These are phyloP conservation scores for Pavo muticus DNA, from an alignment of 2,113 vertebrate genomes.

Conservation along the genomic window DNA sequence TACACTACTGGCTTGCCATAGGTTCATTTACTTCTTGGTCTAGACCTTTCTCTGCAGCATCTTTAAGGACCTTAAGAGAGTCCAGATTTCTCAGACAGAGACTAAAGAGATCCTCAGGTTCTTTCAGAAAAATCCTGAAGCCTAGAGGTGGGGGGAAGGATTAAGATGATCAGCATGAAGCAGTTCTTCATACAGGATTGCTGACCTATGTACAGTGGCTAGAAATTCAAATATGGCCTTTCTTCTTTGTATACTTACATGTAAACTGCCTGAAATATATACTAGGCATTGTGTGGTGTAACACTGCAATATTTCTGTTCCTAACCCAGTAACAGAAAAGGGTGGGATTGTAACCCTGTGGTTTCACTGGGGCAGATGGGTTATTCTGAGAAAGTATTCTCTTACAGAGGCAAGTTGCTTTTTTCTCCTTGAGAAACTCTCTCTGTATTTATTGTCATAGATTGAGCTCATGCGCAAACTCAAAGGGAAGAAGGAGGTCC, in stretches of 20 bases:
- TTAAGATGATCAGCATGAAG: not conserved
- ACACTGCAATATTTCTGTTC: not conserved
- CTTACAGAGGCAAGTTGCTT: not conserved
- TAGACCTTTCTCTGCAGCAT: not conserved
- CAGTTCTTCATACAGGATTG: not conserved
- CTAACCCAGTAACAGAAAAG: not conserved
- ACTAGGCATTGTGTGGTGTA: not conserved
- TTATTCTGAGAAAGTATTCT: not conserved
- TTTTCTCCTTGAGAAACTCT: not conserved
- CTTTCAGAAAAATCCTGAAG: conserved; percentile 4
- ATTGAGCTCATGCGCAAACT: too few species aligned
- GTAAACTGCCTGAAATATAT: not conserved
- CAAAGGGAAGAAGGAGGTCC: too few species aligned
- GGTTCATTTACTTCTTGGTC: not conserved
- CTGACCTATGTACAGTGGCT: not conserved
- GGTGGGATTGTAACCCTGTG: accelerated
- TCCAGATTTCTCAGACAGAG: not conserved
- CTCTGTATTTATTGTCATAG: not conserved
- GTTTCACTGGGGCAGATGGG: not conserved
- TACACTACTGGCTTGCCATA: not conserved
- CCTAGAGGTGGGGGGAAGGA: not conserved
- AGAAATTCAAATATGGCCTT: not conserved
- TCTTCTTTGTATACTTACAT: not conserved
- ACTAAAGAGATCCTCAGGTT: not conserved
- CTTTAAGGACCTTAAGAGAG: not conserved